Conservation (phyloP, 2,888 invertebrate genomes). For the Cheilosia grossa region DNA sequence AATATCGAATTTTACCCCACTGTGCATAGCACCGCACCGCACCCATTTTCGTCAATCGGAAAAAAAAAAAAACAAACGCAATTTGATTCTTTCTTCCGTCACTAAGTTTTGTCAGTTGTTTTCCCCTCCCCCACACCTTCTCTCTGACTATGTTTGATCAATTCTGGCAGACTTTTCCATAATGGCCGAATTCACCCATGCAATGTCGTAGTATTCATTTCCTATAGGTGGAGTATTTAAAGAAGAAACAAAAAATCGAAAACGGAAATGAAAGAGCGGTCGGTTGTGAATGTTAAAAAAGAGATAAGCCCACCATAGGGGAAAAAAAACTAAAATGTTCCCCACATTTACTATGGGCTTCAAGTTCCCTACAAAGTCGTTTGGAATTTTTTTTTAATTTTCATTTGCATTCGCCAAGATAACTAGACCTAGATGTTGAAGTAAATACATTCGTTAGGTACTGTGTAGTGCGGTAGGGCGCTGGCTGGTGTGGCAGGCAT, state of each 20-base stretch:
- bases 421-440: constrained; percentile 6
- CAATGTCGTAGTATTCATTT: constrained; percentile 31
- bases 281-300: constrained; percentile 28
- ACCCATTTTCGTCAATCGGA: constrained; percentile 29
- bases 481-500: constrained; percentile 14
- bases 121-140: not conserved
- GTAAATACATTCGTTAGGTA: not conserved
- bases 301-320: constrained; percentile 31
- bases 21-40: constrained; percentile 5
- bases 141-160: constrained; percentile 48
- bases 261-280: constrained; percentile 44
- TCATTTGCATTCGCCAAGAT: constrained; percentile 44
- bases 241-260: constrained; percentile 16
- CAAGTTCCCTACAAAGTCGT: constrained; percentile 18
- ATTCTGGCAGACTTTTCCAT: constrained; percentile 47
- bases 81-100: constrained; percentile 33
- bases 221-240: constrained; percentile 14
- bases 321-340: constrained; percentile 18
- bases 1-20: too few relatives aligned
- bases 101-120: constrained; percentile 36
- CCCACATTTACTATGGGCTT: constrained; percentile 15
- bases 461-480: not conserved
- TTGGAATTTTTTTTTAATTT: constrained; percentile 43
- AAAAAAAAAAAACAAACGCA: constrained; percentile 27
- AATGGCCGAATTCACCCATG: constrained; percentile 62